Evolutionary conservation across 2,113 vertebrate genomes (phyloP), one percentile per base, ranked within the genome.

Genomic region (Phalacrocorax brasilianus): DNA sequence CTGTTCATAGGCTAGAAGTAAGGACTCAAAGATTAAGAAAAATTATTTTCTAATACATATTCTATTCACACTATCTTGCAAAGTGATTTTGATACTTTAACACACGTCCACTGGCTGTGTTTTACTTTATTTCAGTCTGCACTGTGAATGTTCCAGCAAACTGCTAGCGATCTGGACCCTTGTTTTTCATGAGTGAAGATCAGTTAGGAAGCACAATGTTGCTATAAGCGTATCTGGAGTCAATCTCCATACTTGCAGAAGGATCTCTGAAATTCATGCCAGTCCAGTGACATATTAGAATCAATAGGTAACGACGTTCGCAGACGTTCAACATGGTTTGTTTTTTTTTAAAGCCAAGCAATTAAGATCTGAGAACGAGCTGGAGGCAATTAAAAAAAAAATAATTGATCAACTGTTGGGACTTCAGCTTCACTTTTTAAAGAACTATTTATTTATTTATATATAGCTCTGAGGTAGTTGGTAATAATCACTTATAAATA

Each of bases 81-180:
- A 76, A 49, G 42, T 6, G 8, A 85, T 38, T 70, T 79, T 40
- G 35, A 68, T 30, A 58, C 3, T 83, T 68, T 7, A 91, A 68
- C 42, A 62, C 27, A 3, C 1, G 7, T 49, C 55, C 50, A 77
- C 45, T 2, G 0, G 1, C 50, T 81, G 38, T 26, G 23, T 62
- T 91, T 74, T 35, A 86, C 50, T 49, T 81, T 42, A 38, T 67
- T 89, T 89, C 84, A 85, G 42, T n/a, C 47, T 67, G 35, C 0
- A 1, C 68, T 55, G 42, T 6, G 84, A 71, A 84, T 19, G 59
- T 11, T 75, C 47, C 59, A 77, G 17, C 7, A 78, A 93, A 77
- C 14, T 50, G 16, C 40, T 16, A 62, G 16, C n/a, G 85, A 18
- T 35, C 45, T 45, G 55, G 50, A 76, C 53, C 42, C 38, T 59